Conservation (phyloP, 2,888 invertebrate species). For the Drosophila barbarae region DNA sequence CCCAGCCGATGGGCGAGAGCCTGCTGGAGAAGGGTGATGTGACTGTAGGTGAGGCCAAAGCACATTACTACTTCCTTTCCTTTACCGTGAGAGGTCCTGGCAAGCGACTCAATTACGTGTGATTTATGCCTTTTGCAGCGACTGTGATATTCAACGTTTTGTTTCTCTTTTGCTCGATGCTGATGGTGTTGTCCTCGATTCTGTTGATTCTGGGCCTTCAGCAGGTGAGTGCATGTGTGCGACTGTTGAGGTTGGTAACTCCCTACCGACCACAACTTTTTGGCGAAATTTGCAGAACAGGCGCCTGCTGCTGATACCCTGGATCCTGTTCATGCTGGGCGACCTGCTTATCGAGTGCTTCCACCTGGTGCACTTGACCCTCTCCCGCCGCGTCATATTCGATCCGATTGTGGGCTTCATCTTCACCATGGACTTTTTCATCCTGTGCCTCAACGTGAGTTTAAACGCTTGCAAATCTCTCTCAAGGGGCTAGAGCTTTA, state of each 20-base stretch:
- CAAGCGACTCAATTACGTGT: slow-evolving; percentile 35
- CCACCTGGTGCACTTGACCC: slow-evolving; percentile 84
- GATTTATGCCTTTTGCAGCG: slow-evolving; percentile 81
- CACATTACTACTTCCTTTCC: neutral
- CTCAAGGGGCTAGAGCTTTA: neutral
- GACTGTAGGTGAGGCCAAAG: slow-evolving; percentile 71
- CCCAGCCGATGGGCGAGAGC: slow-evolving; percentile 82
- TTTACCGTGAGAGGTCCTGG: neutral
- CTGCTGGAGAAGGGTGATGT: slow-evolving; percentile 82
- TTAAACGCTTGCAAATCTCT: neutral
- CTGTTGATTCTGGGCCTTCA: slow-evolving; percentile 85
- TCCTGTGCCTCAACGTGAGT: slow-evolving; percentile 88
- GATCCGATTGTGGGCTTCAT: slow-evolving; percentile 88
- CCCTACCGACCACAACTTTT: neutral
- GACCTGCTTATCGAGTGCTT: slow-evolving; percentile 85
- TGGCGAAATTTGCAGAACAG: slow-evolving; percentile 83
- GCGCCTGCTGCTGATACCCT: slow-evolving; percentile 86
- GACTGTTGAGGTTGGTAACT: neutral
- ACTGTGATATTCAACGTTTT: slow-evolving; percentile 86
- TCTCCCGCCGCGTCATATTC: slow-evolving; percentile 85
- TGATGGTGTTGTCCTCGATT: slow-evolving; percentile 85
- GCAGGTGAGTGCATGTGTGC: slow-evolving; percentile 81
- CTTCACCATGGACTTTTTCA: slow-evolving; percentile 89
- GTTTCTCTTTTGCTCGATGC: slow-evolving; percentile 84
- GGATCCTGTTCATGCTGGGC: slow-evolving; percentile 85